Evolutionary conservation across 2,797 vertebrate species (phyloP).

Genomic region (Chromobotia macracanthus): DNA sequence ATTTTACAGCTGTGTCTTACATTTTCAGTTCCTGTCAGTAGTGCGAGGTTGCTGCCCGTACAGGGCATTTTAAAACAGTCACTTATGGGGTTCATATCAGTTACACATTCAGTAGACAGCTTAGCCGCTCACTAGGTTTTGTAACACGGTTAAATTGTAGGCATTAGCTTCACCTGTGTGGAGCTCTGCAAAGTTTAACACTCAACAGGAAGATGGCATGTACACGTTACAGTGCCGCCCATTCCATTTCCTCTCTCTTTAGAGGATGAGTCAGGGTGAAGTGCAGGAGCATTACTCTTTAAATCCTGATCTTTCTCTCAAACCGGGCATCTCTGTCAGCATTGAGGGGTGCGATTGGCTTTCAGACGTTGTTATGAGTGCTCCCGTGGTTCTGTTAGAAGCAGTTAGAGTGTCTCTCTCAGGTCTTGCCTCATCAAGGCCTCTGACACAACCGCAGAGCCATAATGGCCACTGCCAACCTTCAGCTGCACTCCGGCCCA

Average conservation of each 20-base stretch:
- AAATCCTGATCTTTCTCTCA: conserved; percentile 26
- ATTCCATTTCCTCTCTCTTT: conserved; percentile 17
- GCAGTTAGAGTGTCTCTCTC: conserved; percentile 33
- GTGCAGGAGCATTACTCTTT: conserved; percentile 36
- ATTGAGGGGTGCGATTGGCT: conserved; percentile 31
- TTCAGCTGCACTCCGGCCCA: conserved; percentile 36
- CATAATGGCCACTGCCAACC: conserved; percentile 24
- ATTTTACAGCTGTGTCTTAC: not conserved
- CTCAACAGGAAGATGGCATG: conserved; percentile 36
- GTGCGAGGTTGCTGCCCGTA: too few species aligned
- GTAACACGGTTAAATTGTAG: conserved; percentile 23
- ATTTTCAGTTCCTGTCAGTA: not conserved
- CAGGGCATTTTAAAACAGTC: conserved; percentile 8
- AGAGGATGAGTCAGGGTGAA: conserved; percentile 21
- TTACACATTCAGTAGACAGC: conserved; percentile 4
- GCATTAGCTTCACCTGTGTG: conserved; percentile 23
- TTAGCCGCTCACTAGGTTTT: conserved; percentile 17
- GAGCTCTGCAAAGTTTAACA: conserved; percentile 26
- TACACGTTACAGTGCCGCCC: conserved; percentile 23
- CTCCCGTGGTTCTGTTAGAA: conserved; percentile 15
- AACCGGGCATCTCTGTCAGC: not conserved
- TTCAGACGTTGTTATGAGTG: conserved; percentile 30
- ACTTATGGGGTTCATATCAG: conserved; percentile 1
- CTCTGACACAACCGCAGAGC: conserved; percentile 17
- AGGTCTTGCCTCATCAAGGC: conserved; percentile 37